Conservation (phyloP, 2,113 vertebrate genomes). For the Brachypodius melanocephalos region DNA sequence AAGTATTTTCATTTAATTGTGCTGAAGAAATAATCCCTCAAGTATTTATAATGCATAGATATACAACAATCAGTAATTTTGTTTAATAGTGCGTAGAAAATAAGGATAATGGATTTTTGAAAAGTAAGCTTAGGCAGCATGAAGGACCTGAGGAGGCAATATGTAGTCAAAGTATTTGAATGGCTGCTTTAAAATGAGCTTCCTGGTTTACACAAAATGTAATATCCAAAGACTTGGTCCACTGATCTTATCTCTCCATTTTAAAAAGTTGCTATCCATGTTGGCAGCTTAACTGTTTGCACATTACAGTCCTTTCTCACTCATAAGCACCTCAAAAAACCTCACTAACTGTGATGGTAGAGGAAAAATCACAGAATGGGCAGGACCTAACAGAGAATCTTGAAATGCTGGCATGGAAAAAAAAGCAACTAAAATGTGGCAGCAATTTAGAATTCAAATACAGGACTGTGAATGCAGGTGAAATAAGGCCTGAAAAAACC, state of each 20-base stretch:
- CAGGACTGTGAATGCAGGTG: neutral
- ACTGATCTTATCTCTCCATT: neutral
- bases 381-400: neutral
- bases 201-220: neutral
- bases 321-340: neutral
- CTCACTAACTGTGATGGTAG: neutral
- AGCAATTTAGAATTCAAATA: neutral
- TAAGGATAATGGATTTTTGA: conserved; percentile 8
- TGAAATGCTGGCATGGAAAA: neutral
- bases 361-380: neutral
- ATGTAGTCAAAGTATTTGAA: neutral
- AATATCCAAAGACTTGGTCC: neutral
- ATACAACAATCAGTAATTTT: conserved; percentile 7
- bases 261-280: neutral
- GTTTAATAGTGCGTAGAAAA: conserved; percentile 15
- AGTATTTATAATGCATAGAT: conserved; percentile 10
- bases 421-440: neutral
- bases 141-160: neutral
- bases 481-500: neutral
- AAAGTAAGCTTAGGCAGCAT: neutral
- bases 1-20: conserved; percentile 35
- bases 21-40: conserved; percentile 27
- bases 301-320: neutral
- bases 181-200: neutral
- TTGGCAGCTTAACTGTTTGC: neutral